phyloP scores from a whole-genome alignment of 2,888 invertebrate genomes.

The Tachina fera region DNA sequence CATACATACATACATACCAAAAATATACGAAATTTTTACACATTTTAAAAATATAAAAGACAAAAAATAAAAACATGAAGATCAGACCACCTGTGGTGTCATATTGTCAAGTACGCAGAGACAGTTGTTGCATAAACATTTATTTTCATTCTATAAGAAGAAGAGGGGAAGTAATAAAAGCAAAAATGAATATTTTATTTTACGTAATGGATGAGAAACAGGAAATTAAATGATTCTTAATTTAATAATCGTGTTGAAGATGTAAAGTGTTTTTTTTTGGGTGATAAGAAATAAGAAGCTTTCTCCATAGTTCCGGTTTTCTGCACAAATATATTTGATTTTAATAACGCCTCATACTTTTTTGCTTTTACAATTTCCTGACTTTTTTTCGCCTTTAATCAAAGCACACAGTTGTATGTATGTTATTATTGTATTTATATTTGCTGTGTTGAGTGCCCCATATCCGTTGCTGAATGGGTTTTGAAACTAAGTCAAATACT shows the following conservation, averaged over 20 bases:
- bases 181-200: not conserved
- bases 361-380: too few relatives aligned
- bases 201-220: not conserved
- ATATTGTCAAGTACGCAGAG: not conserved
- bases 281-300: not conserved
- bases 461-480: too few relatives aligned
- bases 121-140: slow-evolving; percentile 24
- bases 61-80: slow-evolving; percentile 10
- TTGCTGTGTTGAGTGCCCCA: too few relatives aligned
- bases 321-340: too few relatives aligned
- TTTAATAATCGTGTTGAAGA: slow-evolving; percentile 23
- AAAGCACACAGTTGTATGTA: too few relatives aligned
- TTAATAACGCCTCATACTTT: too few relatives aligned
- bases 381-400: too few relatives aligned
- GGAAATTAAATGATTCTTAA: slow-evolving; percentile 21
- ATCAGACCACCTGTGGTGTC: slow-evolving; percentile 48
- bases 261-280: not conserved
- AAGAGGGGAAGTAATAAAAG: slow-evolving; percentile 28
- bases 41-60: not conserved
- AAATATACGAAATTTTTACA: not conserved
- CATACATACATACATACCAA: not conserved
- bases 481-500: too few relatives aligned
- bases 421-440: too few relatives aligned
- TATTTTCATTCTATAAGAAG: slow-evolving; percentile 1
- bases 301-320: not conserved